Evolutionary conservation across 2,797 vertebrate species (phyloP), one percentile per base, ranked within the genome.

Genomic region (Meriones psammophilus): DNA sequence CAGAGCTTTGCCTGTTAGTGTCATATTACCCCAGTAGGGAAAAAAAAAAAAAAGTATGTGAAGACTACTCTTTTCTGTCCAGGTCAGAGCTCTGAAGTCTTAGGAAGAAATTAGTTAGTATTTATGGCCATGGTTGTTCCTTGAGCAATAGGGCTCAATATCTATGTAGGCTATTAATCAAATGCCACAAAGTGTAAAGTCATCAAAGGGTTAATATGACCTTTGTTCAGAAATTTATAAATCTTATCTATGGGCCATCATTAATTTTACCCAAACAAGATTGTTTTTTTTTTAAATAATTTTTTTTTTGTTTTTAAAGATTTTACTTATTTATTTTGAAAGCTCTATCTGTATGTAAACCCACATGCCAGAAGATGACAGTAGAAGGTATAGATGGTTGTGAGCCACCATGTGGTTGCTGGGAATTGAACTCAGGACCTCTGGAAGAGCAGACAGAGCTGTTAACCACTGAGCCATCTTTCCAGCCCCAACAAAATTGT

Each of bases 1-100:
- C 89, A 94, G 71, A 97, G 76, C 90, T 96, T 85, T 95, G 74
- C 80, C 69, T 8, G 22, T 92, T 96, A 96, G 85, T 81, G 71
- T 95, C 95, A 97, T 90, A 97, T 86, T 91, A 73, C 94, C 77
- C 68, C 78, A 90, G 66, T 73, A 60, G 60, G 39, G 46, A 1
- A 36, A 66, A 13, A 1, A 36, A 66, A 13, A 18, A 46, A 5
- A 36, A 85, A 69, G 30, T 18, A 22, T 46, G 26, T 5, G 3
- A 28, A 33, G 13, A 91, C 58, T 30, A 73, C 28, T 69, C 17
- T 33, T 42, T 42, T 42, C 22, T 88, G 62, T 60, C 4, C 30
- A 36, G 77, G 78, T 76, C 12, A 17, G 9, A 95, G 74, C 36
- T 26, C 8, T 1, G 33, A 56, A 0, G 20, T 89, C 17, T 73